phyloP scores from a whole-genome alignment of 1,140 invertebrate species.

The Scaptomyza hsui region DNA sequence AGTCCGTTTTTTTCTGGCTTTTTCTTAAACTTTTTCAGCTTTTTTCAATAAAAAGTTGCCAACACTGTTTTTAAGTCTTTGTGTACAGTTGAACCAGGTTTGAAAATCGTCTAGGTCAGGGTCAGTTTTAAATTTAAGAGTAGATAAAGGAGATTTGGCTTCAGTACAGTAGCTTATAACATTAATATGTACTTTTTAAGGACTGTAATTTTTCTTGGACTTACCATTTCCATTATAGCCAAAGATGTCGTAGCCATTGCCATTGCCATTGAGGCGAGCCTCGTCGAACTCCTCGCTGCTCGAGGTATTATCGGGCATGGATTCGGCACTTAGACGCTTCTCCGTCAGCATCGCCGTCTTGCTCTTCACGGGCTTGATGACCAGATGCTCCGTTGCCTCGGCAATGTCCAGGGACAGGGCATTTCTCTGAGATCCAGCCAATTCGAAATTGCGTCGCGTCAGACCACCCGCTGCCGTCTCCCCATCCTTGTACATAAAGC shows the following conservation, averaged over 20 bases:
- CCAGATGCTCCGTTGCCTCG: conserved; percentile 57
- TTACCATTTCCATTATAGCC: conserved; percentile 84
- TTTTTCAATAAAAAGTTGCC: too few relatives aligned
- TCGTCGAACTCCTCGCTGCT: conserved; percentile 75
- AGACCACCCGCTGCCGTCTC: conserved; percentile 55
- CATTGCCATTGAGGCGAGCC: conserved; percentile 62
- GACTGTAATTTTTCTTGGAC: neutral
- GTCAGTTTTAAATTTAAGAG: too few relatives aligned
- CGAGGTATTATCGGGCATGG: conserved; percentile 74
- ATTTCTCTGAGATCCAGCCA: conserved; percentile 57
- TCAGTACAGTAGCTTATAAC: too few relatives aligned
- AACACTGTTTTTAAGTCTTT: too few relatives aligned
- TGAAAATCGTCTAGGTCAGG: too few relatives aligned
- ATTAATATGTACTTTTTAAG: too few relatives aligned
- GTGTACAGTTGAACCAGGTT: too few relatives aligned
- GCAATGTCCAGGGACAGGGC: conserved; percentile 71
- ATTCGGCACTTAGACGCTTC: conserved; percentile 69
- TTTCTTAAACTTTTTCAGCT: too few relatives aligned
- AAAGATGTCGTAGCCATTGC: conserved; percentile 58
- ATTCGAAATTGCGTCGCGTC: conserved; percentile 63
- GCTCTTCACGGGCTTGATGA: conserved; percentile 52
- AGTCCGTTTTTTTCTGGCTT: too few relatives aligned
- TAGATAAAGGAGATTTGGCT: too few relatives aligned
- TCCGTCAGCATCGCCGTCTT: conserved; percentile 72
- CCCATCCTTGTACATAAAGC: conserved; percentile 67